Conservation (phyloP, 2,113 vertebrate species). For the Pachycephala philippinensis region DNA sequence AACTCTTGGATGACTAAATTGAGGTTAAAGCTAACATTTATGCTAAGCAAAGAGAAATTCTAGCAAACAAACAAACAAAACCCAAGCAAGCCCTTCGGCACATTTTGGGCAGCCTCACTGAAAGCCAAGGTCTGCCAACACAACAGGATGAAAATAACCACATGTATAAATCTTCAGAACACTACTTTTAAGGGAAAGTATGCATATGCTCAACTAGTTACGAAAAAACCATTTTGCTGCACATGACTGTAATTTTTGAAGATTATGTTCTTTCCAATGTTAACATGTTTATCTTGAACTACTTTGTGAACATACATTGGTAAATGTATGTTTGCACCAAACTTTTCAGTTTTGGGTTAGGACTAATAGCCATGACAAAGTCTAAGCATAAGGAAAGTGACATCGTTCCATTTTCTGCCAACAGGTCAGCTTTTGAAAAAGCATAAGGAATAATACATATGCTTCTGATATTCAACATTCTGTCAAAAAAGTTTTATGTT, state of each 20-base stretch:
- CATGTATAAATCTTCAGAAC: not conserved
- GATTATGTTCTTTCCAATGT: not conserved
- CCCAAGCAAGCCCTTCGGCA: not conserved
- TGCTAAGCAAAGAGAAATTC: not conserved
- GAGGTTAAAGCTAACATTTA: not conserved
- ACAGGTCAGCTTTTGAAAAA: not conserved
- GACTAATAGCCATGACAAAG: not conserved
- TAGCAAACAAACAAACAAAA: not conserved
- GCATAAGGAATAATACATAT: not conserved
- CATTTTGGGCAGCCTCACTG: not conserved
- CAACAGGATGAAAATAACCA: not conserved
- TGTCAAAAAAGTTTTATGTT: not conserved
- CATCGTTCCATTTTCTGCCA: not conserved
- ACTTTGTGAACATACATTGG: too few relatives aligned
- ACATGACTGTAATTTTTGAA: not conserved
- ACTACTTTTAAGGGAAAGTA: not conserved
- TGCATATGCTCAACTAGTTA: not conserved
- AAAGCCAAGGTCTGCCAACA: not conserved
- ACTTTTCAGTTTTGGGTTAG: not conserved
- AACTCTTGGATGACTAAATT: not conserved
- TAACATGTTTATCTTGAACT: not conserved
- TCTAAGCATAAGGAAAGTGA: not conserved
- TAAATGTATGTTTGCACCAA: not conserved
- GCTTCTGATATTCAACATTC: not conserved
- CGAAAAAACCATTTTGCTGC: not conserved